These are phyloP conservation scores for Osmerus mordax DNA, from an alignment of 2,113 vertebrate genomes.

Conservation along the genomic window DNA sequence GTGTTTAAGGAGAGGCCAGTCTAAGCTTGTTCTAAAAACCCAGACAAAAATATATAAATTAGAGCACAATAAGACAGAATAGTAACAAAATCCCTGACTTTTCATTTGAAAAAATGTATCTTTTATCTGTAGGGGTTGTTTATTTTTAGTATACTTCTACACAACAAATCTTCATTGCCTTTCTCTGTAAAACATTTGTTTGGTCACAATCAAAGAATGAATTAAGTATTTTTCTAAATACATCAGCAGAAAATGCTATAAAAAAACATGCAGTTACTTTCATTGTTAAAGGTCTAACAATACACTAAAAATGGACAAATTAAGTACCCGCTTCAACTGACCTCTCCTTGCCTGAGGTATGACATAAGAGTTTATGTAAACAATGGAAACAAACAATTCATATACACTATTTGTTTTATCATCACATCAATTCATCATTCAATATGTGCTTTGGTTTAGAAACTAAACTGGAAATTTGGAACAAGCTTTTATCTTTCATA, in stretches of 20 bases:
- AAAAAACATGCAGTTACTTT: slow-evolving; percentile 24
- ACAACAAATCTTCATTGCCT: slow-evolving; percentile 17
- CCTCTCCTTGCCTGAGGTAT: slow-evolving; percentile 87
- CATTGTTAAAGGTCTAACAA: slow-evolving; percentile 4
- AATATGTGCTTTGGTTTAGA: slow-evolving; percentile 97
- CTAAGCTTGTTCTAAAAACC: slow-evolving; percentile 31
- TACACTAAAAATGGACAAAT: background rate
- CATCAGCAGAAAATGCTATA: no score
- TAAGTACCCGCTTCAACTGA: slow-evolving; percentile 68
- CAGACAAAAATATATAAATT: slow-evolving; percentile 21
- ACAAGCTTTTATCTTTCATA: slow-evolving; percentile 77
- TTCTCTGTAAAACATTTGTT: slow-evolving; percentile 11
- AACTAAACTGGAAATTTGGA: slow-evolving; percentile 92
- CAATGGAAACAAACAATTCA: slow-evolving; percentile 88
- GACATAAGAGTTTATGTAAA: slow-evolving; percentile 92
- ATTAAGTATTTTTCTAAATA: background rate
- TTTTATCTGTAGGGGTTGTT: slow-evolving; percentile 24
- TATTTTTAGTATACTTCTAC: slow-evolving; percentile 8
- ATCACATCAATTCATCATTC: slow-evolving; percentile 80
- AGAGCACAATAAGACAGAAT: background rate
- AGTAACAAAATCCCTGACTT: slow-evolving; percentile 5
- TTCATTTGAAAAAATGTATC: slow-evolving; percentile 32
- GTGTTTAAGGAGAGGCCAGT: slow-evolving; percentile 78
- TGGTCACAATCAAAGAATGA: slow-evolving; percentile 14
- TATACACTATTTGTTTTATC: slow-evolving; percentile 66